Percentiles rank a stretch among this genome's conserved stretches.
phyloP scores from a whole-genome alignment of 2,888 invertebrate genomes.

The Pristionchus maxplancki region DNA sequence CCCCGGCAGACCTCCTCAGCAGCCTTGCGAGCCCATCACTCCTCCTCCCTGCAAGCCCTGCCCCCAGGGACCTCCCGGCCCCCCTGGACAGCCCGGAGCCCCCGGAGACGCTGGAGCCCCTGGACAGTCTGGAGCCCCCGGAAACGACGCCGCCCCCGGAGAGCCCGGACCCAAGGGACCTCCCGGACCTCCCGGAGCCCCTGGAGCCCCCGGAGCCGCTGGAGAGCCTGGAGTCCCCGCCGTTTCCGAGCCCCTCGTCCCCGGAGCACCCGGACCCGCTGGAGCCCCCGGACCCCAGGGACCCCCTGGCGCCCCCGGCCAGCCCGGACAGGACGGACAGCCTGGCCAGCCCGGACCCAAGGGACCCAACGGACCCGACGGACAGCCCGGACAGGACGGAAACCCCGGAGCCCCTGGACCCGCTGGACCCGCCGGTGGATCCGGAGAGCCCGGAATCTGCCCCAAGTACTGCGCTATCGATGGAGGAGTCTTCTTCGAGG shows the following conservation, averaged over 20 bases:
- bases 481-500: conserved; percentile 70
- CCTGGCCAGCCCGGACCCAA: conserved; percentile 52
- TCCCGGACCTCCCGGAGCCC: conserved; percentile 58
- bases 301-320: conserved; percentile 47
- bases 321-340: conserved; percentile 51
- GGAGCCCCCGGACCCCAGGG: conserved; percentile 53
- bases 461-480: conserved; percentile 70
- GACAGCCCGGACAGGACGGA: conserved; percentile 52
- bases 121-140: conserved; percentile 45
- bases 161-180: conserved; percentile 63
- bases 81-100: conserved; percentile 49
- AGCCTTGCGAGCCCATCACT: conserved; percentile 54
- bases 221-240: conserved; percentile 64
- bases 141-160: conserved; percentile 60
- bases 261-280: conserved; percentile 55
- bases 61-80: conserved; percentile 52
- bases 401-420: conserved; percentile 59
- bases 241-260: conserved; percentile 57
- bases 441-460: conserved; percentile 60
- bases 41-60: conserved; percentile 54
- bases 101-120: conserved; percentile 52
- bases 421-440: conserved; percentile 52
- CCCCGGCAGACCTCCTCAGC: conserved; percentile 74
- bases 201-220: conserved; percentile 65
- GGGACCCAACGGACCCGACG: conserved; percentile 52